phyloP scores from a whole-genome alignment of 1,140 invertebrate species.

The Procambarus virginalis region DNA sequence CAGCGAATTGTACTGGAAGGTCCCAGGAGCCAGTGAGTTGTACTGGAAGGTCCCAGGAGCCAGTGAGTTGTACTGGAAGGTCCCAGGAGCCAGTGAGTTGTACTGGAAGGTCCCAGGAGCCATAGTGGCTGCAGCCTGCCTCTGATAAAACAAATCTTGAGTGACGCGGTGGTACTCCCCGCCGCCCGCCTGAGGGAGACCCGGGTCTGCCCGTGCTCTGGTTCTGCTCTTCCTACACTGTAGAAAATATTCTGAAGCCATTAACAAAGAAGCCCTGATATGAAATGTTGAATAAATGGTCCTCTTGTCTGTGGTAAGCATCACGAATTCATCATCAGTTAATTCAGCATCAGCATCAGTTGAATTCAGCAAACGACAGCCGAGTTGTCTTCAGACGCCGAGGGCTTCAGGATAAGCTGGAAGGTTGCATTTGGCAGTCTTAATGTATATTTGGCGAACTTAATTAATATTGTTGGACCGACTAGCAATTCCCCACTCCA shows the following conservation, averaged over 20 bases:
- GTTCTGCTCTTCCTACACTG: neutral
- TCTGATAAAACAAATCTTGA: conserved; percentile 36
- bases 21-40: no score
- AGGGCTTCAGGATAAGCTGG: neutral
- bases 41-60: no score
- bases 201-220: neutral
- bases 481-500: neutral
- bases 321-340: neutral
- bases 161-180: conserved; percentile 10
- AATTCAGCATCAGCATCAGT: no score
- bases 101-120: neutral
- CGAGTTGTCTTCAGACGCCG: neutral
- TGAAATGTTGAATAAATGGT: neutral
- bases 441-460: neutral
- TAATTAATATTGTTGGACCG: neutral
- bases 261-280: neutral
- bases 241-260: neutral
- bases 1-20: no score
- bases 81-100: no score
- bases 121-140: neutral
- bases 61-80: no score
- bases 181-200: neutral
- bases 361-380: no score
- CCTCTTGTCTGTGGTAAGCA: neutral
- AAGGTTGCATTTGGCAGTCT: neutral